A percentile compares a stretch with the other conserved stretches of the same genome.
These are phyloP conservation scores for Hydra vulgaris DNA, from an alignment of 30 jellyfish, hydroid and myxozoan species.

Conservation along the genomic window DNA sequence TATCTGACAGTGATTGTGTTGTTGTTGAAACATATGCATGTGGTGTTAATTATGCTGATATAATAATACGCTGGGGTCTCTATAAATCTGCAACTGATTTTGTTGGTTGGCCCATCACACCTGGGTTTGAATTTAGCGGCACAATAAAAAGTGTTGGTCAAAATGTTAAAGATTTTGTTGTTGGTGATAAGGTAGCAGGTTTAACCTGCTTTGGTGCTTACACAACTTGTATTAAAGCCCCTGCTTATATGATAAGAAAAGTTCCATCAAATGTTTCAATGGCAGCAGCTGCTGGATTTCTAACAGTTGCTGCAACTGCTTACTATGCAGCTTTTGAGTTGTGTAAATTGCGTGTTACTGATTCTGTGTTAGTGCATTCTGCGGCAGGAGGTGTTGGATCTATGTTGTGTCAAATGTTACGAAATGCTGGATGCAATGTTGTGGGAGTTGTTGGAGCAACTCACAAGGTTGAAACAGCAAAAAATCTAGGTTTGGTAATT, in stretches of 20 bases:
- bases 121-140: constrained; percentile 94
- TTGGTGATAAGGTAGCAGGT: constrained; percentile 81
- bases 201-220: constrained; percentile 72
- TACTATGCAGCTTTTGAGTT: constrained; percentile 80
- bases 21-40: no score
- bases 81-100: no score
- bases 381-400: constrained; percentile 97
- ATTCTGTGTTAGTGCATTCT: constrained; percentile 57
- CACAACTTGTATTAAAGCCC: constrained; percentile 46
- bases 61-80: no score
- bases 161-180: constrained; percentile 43
- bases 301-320: constrained; percentile 72
- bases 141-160: constrained; percentile 43
- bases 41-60: no score
- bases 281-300: constrained; percentile 77
- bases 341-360: constrained; percentile 63
- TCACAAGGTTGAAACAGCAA: constrained; percentile 47
- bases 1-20: no score
- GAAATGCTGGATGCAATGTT: constrained; percentile 63
- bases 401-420: constrained; percentile 77
- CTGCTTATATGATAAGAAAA: constrained; percentile 40
- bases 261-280: constrained; percentile 48
- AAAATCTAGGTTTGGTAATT: constrained; percentile 17
- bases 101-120: constrained; percentile 96
- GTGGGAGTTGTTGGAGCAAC: constrained; percentile 86